Conservation (phyloP, 2,113 vertebrate genomes). For the Anhinga anhinga region DNA sequence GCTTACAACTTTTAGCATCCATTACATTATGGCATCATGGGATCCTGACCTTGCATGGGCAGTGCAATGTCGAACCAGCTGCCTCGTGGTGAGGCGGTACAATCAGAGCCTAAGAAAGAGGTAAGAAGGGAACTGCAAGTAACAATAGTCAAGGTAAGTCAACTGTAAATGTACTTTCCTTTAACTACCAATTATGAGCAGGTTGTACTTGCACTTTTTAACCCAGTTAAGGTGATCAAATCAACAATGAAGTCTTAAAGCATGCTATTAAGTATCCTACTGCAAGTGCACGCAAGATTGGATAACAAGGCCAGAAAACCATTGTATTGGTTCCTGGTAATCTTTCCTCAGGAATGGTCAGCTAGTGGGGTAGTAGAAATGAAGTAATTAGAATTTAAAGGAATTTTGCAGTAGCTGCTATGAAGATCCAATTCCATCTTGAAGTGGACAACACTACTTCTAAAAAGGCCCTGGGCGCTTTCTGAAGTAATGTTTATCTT, state of each 20-base stretch:
- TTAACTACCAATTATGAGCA: neutral
- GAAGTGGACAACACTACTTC: neutral
- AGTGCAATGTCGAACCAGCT: neutral
- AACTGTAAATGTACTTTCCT: neutral
- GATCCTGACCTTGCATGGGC: neutral
- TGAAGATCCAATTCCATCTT: neutral
- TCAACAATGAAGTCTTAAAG: neutral
- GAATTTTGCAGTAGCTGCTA: neutral
- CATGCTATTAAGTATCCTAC: neutral
- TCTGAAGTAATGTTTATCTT: neutral
- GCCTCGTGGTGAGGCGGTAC: neutral
- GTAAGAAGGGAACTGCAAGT: neutral
- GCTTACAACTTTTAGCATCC: neutral
- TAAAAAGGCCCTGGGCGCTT: neutral
- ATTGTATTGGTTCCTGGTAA: neutral
- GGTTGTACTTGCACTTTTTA: neutral
- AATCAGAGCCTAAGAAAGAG: neutral
- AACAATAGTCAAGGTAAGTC: neutral
- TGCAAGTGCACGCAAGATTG: neutral
- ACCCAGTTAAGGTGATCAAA: neutral
- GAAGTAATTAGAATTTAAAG: neutral
- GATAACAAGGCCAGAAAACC: neutral
- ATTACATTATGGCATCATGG: neutral
- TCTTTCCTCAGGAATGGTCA: neutral
- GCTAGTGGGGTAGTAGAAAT: neutral